Conservation (phyloP, 2,797 vertebrate species). For the Rhodeus uyekii region DNA sequence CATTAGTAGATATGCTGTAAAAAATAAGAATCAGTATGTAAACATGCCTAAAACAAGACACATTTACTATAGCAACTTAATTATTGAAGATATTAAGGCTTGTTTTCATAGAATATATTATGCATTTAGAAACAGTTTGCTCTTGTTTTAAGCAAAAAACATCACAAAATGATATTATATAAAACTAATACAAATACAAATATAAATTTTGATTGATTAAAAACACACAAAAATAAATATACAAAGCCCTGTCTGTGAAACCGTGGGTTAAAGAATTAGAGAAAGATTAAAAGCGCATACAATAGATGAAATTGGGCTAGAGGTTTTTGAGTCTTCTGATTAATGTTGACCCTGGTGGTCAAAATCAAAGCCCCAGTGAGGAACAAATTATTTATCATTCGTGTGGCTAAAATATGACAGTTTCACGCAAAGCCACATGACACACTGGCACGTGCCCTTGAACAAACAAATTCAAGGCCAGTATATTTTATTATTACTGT, state of each 20-base stretch:
- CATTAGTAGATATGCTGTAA: not conserved
- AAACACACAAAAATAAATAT: no score
- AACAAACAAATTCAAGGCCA: not conserved
- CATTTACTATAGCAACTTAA: not conserved
- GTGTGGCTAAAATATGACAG: constrained; percentile 2
- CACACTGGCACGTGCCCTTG: not conserved
- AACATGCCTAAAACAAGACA: not conserved
- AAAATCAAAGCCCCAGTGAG: not conserved
- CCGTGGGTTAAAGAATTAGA: not conserved
- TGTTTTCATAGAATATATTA: not conserved
- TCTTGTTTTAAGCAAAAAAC: not conserved
- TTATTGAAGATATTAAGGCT: not conserved
- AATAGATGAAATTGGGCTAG: not conserved
- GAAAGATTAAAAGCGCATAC: not conserved
- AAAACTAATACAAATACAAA: not conserved
- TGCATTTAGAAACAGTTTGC: not conserved
- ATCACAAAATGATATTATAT: not conserved
- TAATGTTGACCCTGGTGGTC: not conserved
- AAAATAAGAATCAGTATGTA: not conserved
- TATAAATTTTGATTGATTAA: no score
- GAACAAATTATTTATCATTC: not conserved
- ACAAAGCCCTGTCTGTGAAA: no score
- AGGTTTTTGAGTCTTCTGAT: not conserved
- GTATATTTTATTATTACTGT: no score
- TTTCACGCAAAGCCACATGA: constrained; percentile 24